phyloP scores from a whole-genome alignment of 2,113 vertebrate genomes.

The Amphiprion percula region DNA sequence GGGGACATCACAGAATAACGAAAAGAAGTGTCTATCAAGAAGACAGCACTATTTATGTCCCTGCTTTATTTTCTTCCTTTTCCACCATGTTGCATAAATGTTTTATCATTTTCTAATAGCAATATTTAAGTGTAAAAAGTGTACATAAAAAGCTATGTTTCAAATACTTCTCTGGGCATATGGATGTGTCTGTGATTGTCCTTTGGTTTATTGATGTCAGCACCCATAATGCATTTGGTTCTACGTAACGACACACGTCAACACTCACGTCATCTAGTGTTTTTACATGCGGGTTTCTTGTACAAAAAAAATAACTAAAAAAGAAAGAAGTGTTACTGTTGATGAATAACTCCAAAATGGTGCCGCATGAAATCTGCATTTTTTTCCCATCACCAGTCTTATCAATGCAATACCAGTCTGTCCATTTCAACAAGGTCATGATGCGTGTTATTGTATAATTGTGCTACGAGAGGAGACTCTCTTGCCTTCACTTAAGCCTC shows the following conservation, averaged over 20 bases:
- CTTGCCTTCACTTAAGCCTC: conserved; percentile 60
- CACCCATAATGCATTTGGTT: conserved; percentile 71
- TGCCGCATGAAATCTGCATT: conserved; percentile 77
- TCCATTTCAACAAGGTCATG: conserved; percentile 53
- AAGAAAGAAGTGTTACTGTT: conserved; percentile 55
- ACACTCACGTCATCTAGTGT: conserved; percentile 49
- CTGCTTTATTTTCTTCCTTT: conserved; percentile 70
- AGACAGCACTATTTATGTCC: conserved; percentile 58
- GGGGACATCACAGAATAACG: conserved; percentile 37
- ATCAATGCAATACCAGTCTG: conserved; percentile 55
- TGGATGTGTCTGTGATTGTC: conserved; percentile 81
- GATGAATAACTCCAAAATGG: conserved; percentile 59
- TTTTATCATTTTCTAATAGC: conserved; percentile 84
- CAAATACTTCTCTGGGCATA: conserved; percentile 80
- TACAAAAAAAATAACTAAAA: conserved; percentile 49
- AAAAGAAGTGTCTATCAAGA: conserved; percentile 49
- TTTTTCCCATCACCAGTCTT: conserved; percentile 39
- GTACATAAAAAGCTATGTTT: conserved; percentile 84
- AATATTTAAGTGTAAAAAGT: conserved; percentile 87
- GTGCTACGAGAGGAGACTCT: conserved; percentile 57
- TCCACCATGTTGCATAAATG: conserved; percentile 81
- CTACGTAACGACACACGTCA: conserved; percentile 33
- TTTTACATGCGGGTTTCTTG: conserved; percentile 71
- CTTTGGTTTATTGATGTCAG: conserved; percentile 77
- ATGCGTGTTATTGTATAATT: conserved; percentile 58